phyloP scores from a whole-genome alignment of 2,888 invertebrate species.

The Clitarchus hookeri region DNA sequence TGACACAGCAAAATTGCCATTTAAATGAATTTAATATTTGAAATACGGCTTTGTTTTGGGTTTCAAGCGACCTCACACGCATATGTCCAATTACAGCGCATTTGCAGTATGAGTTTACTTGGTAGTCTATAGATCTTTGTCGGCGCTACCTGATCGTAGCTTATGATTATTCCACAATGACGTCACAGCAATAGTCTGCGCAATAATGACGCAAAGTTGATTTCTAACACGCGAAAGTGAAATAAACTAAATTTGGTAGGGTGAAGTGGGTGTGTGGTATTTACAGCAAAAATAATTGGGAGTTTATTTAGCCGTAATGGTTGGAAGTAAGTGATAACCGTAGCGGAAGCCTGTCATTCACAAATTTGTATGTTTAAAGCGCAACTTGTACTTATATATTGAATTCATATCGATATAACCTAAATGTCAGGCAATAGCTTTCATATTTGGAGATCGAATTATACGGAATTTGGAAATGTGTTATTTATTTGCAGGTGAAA shows the following conservation, averaged over 20 bases:
- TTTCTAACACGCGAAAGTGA: not conserved
- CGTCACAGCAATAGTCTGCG: not conserved
- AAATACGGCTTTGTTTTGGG: no score
- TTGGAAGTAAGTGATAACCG: not conserved
- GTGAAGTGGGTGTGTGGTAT: not conserved
- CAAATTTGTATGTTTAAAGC: not conserved
- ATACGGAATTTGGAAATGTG: no score
- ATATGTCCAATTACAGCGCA: no score
- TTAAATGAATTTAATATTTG: no score
- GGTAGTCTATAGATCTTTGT: no score
- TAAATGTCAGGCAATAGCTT: not conserved
- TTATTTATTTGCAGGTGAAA: not conserved
- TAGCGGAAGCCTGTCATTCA: not conserved
- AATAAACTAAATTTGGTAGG: not conserved
- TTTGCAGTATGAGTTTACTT: no score
- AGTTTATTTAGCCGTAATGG: not conserved
- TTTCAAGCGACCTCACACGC: no score
- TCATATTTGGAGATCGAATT: no score
- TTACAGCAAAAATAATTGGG: not conserved
- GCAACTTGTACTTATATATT: not conserved
- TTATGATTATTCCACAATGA: no score
- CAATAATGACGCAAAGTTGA: not conserved
- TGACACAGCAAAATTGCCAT: no score
- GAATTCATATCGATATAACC: not conserved
- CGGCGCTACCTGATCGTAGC: no score